Conservation (phyloP, 2,113 vertebrate genomes). For the Zapornia atra region DNA sequence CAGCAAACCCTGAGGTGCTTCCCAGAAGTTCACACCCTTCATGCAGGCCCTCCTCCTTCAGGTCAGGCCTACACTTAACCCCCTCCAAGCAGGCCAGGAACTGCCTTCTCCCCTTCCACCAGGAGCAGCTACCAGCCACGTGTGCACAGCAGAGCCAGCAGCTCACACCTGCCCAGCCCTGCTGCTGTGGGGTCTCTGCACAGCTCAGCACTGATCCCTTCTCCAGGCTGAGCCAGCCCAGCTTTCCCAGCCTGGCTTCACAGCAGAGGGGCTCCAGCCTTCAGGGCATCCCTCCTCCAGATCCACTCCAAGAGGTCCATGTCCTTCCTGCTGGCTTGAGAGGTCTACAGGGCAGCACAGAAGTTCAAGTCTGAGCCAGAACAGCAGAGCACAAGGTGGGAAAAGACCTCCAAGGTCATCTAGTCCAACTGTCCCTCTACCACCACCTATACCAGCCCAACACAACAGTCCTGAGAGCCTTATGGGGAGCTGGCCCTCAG, state of each 20-base stretch:
- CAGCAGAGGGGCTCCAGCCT: no score
- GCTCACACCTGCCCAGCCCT: neutral
- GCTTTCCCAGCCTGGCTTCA: no score
- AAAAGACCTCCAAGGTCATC: no score
- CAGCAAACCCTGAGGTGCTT: neutral
- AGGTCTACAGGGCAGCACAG: neutral
- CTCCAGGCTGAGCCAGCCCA: no score
- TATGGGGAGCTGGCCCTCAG: no score
- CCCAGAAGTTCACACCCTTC: neutral
- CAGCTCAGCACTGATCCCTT: fast-evolving
- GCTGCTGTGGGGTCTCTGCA: fast-evolving
- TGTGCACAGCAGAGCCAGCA: neutral
- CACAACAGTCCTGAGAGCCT: fast-evolving
- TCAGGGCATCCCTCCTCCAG: no score
- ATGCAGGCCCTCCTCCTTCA: neutral
- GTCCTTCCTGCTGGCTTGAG: neutral
- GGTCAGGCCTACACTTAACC: neutral
- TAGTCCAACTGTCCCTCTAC: no score
- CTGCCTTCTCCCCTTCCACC: neutral
- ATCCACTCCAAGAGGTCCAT: no score
- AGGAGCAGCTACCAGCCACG: neutral
- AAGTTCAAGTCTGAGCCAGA: no score
- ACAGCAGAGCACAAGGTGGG: neutral
- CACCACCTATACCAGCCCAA: neutral
- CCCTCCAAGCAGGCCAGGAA: neutral